Evolutionary conservation across 2,888 invertebrate species (phyloP), one percentile per base, ranked within the genome.

Genomic region (Coelogynopora nodosa): DNA sequence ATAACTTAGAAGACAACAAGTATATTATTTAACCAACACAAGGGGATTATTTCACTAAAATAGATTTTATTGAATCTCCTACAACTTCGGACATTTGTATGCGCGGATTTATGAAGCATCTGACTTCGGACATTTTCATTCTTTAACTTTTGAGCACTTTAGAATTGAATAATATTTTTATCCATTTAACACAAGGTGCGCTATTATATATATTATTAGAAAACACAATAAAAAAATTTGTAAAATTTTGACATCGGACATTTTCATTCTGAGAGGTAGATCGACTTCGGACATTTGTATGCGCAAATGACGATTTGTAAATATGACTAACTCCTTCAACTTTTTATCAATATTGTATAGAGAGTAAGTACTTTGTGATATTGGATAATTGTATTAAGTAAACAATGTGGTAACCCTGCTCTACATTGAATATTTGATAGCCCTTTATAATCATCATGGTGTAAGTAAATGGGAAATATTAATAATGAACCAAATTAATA

Each of bases 221-320:
- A 49, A 49, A 49, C 49, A 18, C 49, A 49, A 49, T 49, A 49
- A 49, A 10, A n/a, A 10, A 10, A 10, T 49, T 49, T 49, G 49
- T 49, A 49, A 49, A 49, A 49, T 49, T 49, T 49, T 74, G 74
- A 74, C 74, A 74, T 74, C 74, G 27, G 74, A 74, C 74, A 74
- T 74, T 74, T 74, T 74, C 74, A 74, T 74, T 74, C 74, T 5
- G 5, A 74, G 74, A 74, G 74, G 74, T 74, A 26, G 74, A 74
- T 74, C 74, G 74, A 74, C 74, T 74, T 74, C 74, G 74, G 74
- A 74, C 74, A 74, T 74, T 74, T 74, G 74, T 74, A 74, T 74
- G 5, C 27, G 74, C 74, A 23, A 74, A 74, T 26, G 74, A 74
- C 27, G 74, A 74, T 74, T n/a, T 74, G 23, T 23, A 49, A 10